Evolutionary conservation across 2,888 invertebrate species (phyloP).

Genomic region (Dolichopus griseipennis): DNA sequence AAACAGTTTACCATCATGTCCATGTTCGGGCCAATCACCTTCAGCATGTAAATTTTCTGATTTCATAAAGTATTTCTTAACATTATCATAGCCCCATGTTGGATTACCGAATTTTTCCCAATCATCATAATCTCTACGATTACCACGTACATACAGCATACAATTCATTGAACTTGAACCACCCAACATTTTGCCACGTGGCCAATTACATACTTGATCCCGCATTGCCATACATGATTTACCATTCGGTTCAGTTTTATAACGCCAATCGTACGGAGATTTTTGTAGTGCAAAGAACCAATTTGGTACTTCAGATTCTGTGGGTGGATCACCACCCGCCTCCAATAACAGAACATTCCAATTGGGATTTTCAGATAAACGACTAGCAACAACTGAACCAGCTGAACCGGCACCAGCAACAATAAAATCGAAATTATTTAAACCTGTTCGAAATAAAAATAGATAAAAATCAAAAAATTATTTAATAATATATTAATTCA

Average conservation of each 20-base stretch:
- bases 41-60: slow-evolving; percentile 59
- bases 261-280: slow-evolving; percentile 31
- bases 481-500: slow-evolving; percentile 13
- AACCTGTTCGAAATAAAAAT: no score
- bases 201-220: slow-evolving; percentile 45
- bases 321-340: slow-evolving; percentile 46
- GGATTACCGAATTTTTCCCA: slow-evolving; percentile 54
- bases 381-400: slow-evolving; percentile 45
- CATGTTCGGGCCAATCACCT: slow-evolving; percentile 22
- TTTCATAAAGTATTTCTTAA: slow-evolving; percentile 71
- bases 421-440: slow-evolving; percentile 41
- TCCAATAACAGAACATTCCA: slow-evolving; percentile 46
- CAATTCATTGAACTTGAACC: slow-evolving; percentile 57
- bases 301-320: slow-evolving; percentile 36
- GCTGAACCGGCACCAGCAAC: slow-evolving; percentile 47
- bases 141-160: slow-evolving; percentile 57
- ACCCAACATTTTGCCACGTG: slow-evolving; percentile 55
- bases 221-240: slow-evolving; percentile 27
- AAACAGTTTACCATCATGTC: slow-evolving; percentile 36
- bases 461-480: neutral
- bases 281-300: slow-evolving; percentile 28
- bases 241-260: slow-evolving; percentile 30
- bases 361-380: slow-evolving; percentile 43
- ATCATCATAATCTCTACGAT: slow-evolving; percentile 53
- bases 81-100: slow-evolving; percentile 65